Evolutionary conservation across 1,140 invertebrate genomes (phyloP).

Genomic region (Drosophila murphyi): DNA sequence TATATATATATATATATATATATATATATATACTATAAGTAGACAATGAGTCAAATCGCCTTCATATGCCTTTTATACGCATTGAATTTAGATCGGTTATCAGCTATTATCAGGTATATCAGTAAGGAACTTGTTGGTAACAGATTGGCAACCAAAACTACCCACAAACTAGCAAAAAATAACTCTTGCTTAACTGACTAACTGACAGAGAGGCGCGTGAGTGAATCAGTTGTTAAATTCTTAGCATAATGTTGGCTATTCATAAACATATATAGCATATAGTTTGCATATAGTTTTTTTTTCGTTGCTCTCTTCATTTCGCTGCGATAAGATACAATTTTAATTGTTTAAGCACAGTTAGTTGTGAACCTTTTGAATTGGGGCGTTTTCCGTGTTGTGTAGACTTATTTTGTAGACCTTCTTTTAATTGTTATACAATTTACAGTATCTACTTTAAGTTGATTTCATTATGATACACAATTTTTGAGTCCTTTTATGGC

Average conservation of each 20-base stretch:
- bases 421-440: not conserved
- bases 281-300: conserved; percentile 10
- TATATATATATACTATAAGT: conserved; percentile 41
- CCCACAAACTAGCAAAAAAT: conserved; percentile 9
- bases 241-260: not conserved
- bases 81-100: conserved; percentile 52
- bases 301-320: conserved; percentile 13
- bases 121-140: conserved; percentile 52
- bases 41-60: conserved; percentile 61
- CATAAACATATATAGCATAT: not conserved
- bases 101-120: conserved; percentile 56
- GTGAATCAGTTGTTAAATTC: conserved; percentile 58
- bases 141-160: conserved; percentile 29
- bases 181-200: conserved; percentile 30
- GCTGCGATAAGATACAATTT: conserved; percentile 66
- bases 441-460: not conserved
- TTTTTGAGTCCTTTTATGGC: not conserved
- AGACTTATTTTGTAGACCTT: conserved; percentile 19
- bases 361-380: conserved; percentile 24
- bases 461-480: conserved; percentile 1
- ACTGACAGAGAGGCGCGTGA: conserved; percentile 32
- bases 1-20: conserved; percentile 28
- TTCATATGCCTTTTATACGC: conserved; percentile 31
- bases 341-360: conserved; percentile 29
- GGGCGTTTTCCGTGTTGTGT: conserved; percentile 2